A percentile compares a stretch with the other conserved stretches of the same genome.
phyloP scores from a whole-genome alignment of 2,113 vertebrate genomes.

The Spermophilus dauricus region DNA sequence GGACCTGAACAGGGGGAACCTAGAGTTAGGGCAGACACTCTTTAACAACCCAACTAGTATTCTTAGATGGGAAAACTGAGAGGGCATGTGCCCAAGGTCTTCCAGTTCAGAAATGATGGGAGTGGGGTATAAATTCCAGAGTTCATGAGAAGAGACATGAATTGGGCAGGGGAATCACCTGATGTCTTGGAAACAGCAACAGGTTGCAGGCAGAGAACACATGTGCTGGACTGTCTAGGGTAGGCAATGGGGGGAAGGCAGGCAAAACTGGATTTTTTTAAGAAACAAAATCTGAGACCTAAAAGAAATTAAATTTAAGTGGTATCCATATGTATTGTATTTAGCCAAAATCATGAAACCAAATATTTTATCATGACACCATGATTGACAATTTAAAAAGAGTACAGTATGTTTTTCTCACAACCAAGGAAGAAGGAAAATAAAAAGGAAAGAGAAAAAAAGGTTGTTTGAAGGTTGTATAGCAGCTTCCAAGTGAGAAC shows the following conservation, averaged over 20 bases:
- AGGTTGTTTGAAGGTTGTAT: neutral
- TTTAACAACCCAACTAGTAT: neutral
- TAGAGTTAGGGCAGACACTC: neutral
- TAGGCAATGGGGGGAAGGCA: neutral
- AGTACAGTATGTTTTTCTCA: conserved; percentile 21
- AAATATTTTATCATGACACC: neutral
- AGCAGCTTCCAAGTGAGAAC: conserved; percentile 12
- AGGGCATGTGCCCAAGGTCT: neutral
- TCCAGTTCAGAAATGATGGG: neutral
- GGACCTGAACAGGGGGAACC: neutral
- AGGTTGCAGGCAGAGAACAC: neutral
- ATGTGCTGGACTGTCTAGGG: neutral
- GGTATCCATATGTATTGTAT: neutral
- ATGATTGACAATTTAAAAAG: neutral
- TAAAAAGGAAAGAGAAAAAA: neutral
- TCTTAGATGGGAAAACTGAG: conserved; percentile 9
- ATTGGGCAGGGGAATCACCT: neutral
- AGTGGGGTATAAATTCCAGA: neutral
- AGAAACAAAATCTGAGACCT: conserved; percentile 30
- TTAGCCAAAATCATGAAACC: conserved; percentile 30
- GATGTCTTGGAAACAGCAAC: neutral
- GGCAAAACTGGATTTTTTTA: neutral
- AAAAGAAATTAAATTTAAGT: conserved; percentile 56
- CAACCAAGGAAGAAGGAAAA: conserved; percentile 33
- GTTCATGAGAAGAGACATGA: neutral